These are phyloP conservation scores for Agriopis marginaria DNA, from an alignment of 2,888 invertebrate species.

Conservation along the genomic window DNA sequence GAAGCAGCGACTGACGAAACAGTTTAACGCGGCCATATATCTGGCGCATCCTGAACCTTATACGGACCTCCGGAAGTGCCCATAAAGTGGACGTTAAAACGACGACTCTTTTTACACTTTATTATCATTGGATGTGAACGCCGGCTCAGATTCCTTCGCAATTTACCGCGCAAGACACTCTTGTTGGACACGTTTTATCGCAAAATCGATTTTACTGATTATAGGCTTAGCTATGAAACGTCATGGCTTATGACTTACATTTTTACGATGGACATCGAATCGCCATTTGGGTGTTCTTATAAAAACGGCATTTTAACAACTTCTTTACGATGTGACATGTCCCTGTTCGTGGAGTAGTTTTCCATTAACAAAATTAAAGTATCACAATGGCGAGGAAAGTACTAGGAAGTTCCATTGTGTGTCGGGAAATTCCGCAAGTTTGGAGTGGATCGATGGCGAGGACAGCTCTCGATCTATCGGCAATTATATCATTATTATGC, in stretches of 20 bases:
- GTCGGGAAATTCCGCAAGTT: slow-evolving; percentile 18
- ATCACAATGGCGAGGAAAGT: slow-evolving; percentile 28
- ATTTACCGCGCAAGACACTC: slow-evolving; percentile 75
- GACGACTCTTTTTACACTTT: slow-evolving; percentile 86
- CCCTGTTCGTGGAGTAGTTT: slow-evolving; percentile 33
- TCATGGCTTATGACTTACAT: slow-evolving; percentile 76
- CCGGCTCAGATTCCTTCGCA: slow-evolving; percentile 82
- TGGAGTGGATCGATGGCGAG: slow-evolving; percentile 16
- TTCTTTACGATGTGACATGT: slow-evolving; percentile 44
- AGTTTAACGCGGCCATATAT: slow-evolving; percentile 75
- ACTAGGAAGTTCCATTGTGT: slow-evolving; percentile 25
- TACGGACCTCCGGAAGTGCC: slow-evolving; percentile 78
- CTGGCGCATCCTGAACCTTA: slow-evolving; percentile 76
- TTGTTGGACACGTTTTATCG: slow-evolving; percentile 77
- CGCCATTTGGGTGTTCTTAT: slow-evolving; percentile 58
- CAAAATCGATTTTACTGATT: slow-evolving; percentile 81
- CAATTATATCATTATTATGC: slow-evolving; percentile 74
- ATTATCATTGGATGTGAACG: slow-evolving; percentile 86
- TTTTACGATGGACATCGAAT: slow-evolving; percentile 72
- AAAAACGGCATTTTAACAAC: slow-evolving; percentile 45
- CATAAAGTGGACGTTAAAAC: slow-evolving; percentile 85
- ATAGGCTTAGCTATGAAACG: slow-evolving; percentile 70
- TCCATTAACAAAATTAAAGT: slow-evolving; percentile 38
- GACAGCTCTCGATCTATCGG: slow-evolving; percentile 35
- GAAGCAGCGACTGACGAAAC: slow-evolving; percentile 65